phyloP scores from a whole-genome alignment of 2,113 vertebrate species.

The Chroicocephalus ridibundus region DNA sequence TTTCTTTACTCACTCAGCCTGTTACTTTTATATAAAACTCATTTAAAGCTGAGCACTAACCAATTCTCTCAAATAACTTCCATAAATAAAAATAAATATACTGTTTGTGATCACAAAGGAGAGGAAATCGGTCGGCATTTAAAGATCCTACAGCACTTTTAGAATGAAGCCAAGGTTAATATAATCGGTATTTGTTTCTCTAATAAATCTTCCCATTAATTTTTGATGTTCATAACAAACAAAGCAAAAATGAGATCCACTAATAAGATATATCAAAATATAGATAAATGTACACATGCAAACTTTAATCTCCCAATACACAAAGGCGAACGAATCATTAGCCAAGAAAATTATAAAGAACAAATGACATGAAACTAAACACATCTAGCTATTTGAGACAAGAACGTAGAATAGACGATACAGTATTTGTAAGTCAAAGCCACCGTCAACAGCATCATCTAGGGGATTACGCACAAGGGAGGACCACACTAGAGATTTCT shows the following conservation, averaged over 20 bases:
- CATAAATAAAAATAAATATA: slow-evolving; percentile 57
- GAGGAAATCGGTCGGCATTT: not conserved
- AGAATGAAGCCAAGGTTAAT: slow-evolving; percentile 11
- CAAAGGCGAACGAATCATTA: not conserved
- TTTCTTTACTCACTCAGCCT: slow-evolving; percentile 2
- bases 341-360: not conserved
- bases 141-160: not conserved
- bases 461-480: not conserved
- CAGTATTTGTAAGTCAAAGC: not conserved
- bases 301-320: not conserved
- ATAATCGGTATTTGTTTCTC: not conserved
- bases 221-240: not conserved
- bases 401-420: not conserved
- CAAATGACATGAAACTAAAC: not conserved
- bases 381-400: not conserved
- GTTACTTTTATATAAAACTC: slow-evolving; percentile 40
- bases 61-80: slow-evolving; percentile 14
- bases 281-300: not conserved
- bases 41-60: slow-evolving; percentile 21
- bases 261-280: not conserved
- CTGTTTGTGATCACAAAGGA: not conserved
- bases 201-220: not conserved
- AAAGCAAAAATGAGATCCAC: not conserved
- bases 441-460: not conserved
- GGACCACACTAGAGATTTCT: not conserved